Conservation (phyloP, 2,797 vertebrate species). For the Ctenopoma multispine region DNA sequence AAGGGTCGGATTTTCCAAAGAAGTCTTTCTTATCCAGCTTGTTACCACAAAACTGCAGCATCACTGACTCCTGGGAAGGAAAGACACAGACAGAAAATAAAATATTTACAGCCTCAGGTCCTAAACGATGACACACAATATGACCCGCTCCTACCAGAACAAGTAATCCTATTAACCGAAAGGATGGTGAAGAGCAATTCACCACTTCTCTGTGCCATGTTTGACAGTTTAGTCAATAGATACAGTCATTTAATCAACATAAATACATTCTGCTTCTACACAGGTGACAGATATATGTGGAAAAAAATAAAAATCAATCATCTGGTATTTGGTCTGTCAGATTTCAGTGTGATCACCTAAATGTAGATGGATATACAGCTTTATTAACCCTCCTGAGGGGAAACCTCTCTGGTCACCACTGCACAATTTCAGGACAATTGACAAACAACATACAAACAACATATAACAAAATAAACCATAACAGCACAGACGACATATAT, state of each 20-base stretch:
- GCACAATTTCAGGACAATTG: too few relatives aligned
- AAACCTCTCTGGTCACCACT: too few relatives aligned
- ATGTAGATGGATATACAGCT: background rate
- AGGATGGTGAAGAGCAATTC: background rate
- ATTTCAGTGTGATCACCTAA: background rate
- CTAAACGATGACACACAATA: background rate
- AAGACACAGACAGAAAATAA: constrained; percentile 17
- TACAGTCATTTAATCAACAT: background rate
- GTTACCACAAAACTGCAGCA: constrained; percentile 95
- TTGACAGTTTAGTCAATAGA: background rate
- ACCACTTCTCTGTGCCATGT: background rate
- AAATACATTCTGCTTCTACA: background rate
- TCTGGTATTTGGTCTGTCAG: background rate
- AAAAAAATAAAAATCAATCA: background rate
- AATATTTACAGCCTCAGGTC: constrained; percentile 1
- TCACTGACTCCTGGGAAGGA: constrained; percentile 88
- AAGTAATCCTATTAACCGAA: background rate
- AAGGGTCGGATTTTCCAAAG: constrained; percentile 95
- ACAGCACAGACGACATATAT: too few relatives aligned
- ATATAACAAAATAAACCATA: too few relatives aligned
- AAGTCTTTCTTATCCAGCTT: constrained; percentile 96
- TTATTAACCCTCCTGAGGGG: too few relatives aligned
- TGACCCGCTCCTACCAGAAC: background rate
- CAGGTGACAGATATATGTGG: background rate
- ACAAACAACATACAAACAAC: too few relatives aligned